These are phyloP conservation scores for Podarcis lilfordi DNA, from an alignment of 2,797 vertebrate genomes.

Conservation along the genomic window DNA sequence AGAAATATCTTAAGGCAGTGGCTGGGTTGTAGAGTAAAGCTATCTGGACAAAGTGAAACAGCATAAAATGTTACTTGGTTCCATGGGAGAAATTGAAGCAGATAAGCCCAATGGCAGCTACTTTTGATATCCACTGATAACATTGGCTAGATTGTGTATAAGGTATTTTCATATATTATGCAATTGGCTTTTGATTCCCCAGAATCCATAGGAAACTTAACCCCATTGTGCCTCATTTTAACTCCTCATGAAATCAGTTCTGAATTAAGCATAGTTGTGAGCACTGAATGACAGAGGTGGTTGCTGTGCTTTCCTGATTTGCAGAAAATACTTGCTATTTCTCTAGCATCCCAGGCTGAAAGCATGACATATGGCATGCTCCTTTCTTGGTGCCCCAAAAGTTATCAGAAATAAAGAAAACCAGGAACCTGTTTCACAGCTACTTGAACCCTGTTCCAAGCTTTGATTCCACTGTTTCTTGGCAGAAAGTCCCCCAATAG, in stretches of 20 bases:
- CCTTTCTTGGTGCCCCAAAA: neutral
- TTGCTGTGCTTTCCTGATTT: neutral
- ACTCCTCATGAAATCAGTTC: neutral
- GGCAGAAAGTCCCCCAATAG: constrained; percentile 54
- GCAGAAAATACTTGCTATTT: neutral
- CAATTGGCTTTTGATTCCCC: neutral
- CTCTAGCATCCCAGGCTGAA: neutral
- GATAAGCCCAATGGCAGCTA: too few relatives aligned
- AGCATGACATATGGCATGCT: neutral
- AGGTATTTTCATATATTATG: neutral
- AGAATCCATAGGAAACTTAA: neutral
- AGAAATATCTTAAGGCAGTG: rapidly evolving
- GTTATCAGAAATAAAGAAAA: too few relatives aligned
- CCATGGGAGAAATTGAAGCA: neutral
- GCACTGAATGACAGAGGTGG: neutral
- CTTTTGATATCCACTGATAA: neutral
- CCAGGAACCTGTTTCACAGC: neutral
- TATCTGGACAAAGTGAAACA: neutral
- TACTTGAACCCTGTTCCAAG: constrained; percentile 9
- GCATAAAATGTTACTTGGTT: neutral
- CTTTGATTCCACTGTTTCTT: constrained; percentile 38
- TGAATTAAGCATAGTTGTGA: neutral
- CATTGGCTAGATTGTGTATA: neutral
- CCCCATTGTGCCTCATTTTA: neutral
- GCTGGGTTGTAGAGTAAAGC: neutral